Percentiles rank a stretch among this genome's conserved stretches.
Evolutionary conservation across 1,140 invertebrate genomes (phyloP).

Genomic region (Cheumatopsyche charites): DNA sequence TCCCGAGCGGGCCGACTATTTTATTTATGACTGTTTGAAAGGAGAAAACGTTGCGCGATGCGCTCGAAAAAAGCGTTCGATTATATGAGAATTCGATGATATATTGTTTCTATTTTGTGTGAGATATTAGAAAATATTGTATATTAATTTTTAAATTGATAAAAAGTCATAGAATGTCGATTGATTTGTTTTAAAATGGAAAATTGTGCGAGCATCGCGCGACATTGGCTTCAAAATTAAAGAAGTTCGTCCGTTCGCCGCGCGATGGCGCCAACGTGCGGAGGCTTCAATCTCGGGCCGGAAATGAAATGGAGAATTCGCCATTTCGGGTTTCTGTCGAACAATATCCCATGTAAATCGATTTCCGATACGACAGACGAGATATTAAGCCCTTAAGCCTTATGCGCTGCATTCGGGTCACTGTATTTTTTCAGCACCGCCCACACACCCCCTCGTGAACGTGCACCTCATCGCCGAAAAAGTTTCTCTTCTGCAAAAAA

Average conservation of each 20-base stretch:
- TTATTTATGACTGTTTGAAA: constrained; percentile 47
- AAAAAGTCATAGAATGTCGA: too few species aligned
- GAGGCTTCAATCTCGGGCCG: constrained; percentile 44
- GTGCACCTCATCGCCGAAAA: constrained; percentile 12
- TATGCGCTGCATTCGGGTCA: constrained; percentile 41
- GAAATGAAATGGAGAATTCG: constrained; percentile 41
- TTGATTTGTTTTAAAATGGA: neutral
- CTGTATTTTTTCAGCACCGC: neutral
- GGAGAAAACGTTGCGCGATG: constrained; percentile 41
- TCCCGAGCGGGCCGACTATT: constrained; percentile 33
- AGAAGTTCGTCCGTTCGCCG: constrained; percentile 43
- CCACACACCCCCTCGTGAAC: neutral
- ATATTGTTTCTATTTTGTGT: neutral
- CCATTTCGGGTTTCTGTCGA: constrained; percentile 21
- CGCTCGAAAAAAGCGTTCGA: neutral
- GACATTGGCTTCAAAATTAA: constrained; percentile 34
- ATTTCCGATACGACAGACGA: constrained; percentile 42
- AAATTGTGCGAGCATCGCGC: constrained; percentile 18
- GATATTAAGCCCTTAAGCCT: constrained; percentile 40
- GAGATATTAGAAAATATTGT: neutral
- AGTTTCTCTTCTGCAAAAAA: constrained; percentile 13
- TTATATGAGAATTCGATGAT: neutral
- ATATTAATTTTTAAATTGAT: too few species aligned
- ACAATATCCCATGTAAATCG: constrained; percentile 44
- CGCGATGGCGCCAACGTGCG: constrained; percentile 44